A percentile compares a stretch with the other conserved stretches of the same genome.
Conservation (phyloP, 2,888 invertebrate species). For the Spilarctia lutea region DNA sequence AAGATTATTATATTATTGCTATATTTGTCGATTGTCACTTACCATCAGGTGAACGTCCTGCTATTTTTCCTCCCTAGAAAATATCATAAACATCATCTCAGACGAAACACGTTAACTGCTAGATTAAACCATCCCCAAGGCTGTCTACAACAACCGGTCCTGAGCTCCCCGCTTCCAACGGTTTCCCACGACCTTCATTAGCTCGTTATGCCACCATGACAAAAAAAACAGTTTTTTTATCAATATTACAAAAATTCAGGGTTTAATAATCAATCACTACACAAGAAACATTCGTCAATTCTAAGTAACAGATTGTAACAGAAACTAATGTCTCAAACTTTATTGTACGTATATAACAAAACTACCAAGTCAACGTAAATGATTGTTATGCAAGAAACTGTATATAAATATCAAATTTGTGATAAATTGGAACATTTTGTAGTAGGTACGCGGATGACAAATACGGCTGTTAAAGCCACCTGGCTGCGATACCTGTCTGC, state of each 20-base stretch:
- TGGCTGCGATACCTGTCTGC: slow-evolving; percentile 73
- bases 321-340: not conserved
- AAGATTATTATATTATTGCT: too few relatives aligned
- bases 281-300: not conserved
- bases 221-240: not conserved
- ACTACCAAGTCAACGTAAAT: slow-evolving; percentile 18
- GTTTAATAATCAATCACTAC: not conserved
- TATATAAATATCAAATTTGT: slow-evolving; percentile 71
- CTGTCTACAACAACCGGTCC: too few relatives aligned
- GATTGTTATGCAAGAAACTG: slow-evolving; percentile 54
- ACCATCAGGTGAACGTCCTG: too few relatives aligned
- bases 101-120: too few relatives aligned
- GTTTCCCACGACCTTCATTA: too few relatives aligned
- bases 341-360: not conserved
- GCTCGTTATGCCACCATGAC: too few relatives aligned
- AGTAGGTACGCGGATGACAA: slow-evolving; percentile 74
- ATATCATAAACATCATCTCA: too few relatives aligned
- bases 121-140: too few relatives aligned
- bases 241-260: not conserved
- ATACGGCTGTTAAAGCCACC: slow-evolving; percentile 80
- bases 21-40: too few relatives aligned
- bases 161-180: too few relatives aligned
- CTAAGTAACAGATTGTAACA: not conserved
- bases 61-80: too few relatives aligned
- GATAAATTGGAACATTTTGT: slow-evolving; percentile 76